A percentile compares a stretch with the other conserved stretches of the same genome.
phyloP scores from a whole-genome alignment of 2,113 vertebrate species.

The Petrocephalus zakoni region DNA sequence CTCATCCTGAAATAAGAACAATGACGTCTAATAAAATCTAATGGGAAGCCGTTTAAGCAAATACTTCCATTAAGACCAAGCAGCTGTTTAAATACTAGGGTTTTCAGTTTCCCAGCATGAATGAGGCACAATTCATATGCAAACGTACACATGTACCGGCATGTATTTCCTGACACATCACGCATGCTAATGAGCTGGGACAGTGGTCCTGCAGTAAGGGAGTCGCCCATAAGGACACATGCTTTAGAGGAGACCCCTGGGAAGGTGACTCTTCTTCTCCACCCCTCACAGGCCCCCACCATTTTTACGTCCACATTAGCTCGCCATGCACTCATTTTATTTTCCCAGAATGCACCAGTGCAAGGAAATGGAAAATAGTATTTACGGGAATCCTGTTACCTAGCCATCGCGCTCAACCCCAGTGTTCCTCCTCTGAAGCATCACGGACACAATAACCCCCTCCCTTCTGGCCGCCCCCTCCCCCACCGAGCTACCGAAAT shows the following conservation, averaged over 20 bases:
- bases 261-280: neutral
- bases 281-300: neutral
- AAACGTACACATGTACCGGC: neutral
- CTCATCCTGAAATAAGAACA: neutral
- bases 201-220: conserved; percentile 15
- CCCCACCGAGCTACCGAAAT: neutral
- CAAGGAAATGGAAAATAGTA: conserved; percentile 36
- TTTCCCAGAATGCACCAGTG: conserved; percentile 29
- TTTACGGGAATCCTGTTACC: conserved; percentile 26
- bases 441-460: conserved; percentile 16
- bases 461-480: neutral
- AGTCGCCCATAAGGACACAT: neutral
- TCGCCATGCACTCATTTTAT: conserved; percentile 23
- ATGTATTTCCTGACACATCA: conserved; percentile 10
- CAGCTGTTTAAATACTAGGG: neutral
- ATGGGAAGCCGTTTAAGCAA: neutral
- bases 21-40: neutral
- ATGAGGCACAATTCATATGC: conserved; percentile 22
- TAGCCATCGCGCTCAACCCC: conserved; percentile 18
- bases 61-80: neutral
- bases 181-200: conserved; percentile 14
- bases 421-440: conserved; percentile 14
- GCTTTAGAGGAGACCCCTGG: neutral
- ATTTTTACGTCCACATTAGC: conserved; percentile 19
- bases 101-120: conserved; percentile 9